These are phyloP conservation scores for Periphyllus acericola DNA, from an alignment of 2,888 invertebrate species.

Conservation along the genomic window DNA sequence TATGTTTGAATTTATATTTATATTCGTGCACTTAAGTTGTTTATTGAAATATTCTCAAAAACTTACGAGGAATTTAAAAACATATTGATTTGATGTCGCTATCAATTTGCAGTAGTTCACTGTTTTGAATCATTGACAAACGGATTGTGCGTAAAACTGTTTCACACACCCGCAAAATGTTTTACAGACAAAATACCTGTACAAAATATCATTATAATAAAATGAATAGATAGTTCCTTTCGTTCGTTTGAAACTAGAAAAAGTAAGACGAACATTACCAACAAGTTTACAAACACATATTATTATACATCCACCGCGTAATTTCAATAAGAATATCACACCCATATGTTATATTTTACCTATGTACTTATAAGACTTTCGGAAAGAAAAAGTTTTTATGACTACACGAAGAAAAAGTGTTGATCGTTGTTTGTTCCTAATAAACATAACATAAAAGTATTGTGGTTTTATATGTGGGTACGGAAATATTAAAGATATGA, in stretches of 20 bases:
- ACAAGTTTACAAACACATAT: no score
- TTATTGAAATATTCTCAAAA: not conserved
- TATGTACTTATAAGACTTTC: slow-evolving; percentile 70
- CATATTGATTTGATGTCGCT: not conserved
- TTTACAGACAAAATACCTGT: no score
- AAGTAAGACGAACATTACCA: no score
- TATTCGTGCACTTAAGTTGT: not conserved
- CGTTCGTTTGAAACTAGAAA: no score
- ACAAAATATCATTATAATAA: no score
- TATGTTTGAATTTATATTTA: not conserved
- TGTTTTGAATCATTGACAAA: no score
- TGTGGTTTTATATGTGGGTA: not conserved
- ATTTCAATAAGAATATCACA: no score
- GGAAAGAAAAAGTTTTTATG: slow-evolving; percentile 69
- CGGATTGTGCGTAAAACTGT: no score
- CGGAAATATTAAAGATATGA: not conserved
- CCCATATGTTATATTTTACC: no score
- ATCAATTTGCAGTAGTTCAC: not conserved
- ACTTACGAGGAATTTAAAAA: not conserved
- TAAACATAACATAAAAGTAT: not conserved
- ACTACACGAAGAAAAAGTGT: not conserved
- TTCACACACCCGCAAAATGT: no score
- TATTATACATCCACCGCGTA: no score
- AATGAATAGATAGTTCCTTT: no score
- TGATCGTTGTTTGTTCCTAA: not conserved